phyloP scores from a whole-genome alignment of 1,140 invertebrate species.

The Aphelenchoides besseyi region DNA sequence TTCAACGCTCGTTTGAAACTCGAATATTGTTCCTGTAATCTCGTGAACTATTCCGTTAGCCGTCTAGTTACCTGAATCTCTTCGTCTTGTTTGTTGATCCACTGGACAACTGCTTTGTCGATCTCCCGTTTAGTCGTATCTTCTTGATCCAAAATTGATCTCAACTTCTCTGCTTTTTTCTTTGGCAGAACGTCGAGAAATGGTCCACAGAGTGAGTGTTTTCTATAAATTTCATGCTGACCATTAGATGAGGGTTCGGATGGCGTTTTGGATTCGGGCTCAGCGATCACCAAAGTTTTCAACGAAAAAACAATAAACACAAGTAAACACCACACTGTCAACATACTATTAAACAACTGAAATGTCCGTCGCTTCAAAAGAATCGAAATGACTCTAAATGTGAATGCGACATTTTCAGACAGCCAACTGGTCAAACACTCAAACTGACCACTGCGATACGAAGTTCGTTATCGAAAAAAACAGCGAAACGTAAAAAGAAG shows the following conservation, averaged over 20 bases:
- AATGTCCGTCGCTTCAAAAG: no score
- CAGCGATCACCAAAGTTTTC: background rate
- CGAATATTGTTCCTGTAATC: background rate
- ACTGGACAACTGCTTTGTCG: background rate
- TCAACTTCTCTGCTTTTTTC: background rate
- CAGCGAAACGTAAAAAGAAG: background rate
- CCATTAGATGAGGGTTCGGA: background rate
- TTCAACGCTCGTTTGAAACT: slow-evolving; percentile 8
- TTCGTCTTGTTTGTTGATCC: background rate
- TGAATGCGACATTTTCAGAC: no score
- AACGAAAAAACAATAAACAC: background rate
- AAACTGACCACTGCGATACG: no score
- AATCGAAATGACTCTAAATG: no score
- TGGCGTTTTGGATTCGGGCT: background rate
- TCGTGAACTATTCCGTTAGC: no score
- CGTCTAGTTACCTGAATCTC: background rate
- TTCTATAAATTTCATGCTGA: background rate
- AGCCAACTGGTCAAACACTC: no score
- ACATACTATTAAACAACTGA: no score
- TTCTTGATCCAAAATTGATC: slow-evolving; percentile 6
- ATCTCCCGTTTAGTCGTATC: slow-evolving; percentile 2
- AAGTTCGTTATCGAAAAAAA: no score
- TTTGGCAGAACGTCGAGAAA: background rate
- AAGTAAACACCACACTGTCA: no score
- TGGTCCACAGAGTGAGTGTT: background rate